Evolutionary conservation across 2,113 vertebrate species (phyloP).

Genomic region (Solea senegalensis): DNA sequence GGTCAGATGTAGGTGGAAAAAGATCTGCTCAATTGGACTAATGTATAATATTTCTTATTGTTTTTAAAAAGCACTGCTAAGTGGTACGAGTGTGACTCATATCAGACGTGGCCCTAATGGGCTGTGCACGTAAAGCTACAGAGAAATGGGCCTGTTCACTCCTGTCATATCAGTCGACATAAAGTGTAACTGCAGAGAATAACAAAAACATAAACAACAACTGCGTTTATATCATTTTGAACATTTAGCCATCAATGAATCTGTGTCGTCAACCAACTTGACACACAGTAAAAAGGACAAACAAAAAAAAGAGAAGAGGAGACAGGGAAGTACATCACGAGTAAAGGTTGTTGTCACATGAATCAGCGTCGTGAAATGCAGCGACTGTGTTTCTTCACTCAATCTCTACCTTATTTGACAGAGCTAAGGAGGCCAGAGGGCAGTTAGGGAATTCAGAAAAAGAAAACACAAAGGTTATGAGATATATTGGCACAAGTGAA

Average conservation of each 20-base stretch:
- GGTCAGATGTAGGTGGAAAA: too few species aligned
- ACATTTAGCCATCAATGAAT: not conserved
- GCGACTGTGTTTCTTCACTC: not conserved
- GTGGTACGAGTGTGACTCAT: too few species aligned
- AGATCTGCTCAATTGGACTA: too few species aligned
- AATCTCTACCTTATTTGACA: slow-evolving; percentile 8
- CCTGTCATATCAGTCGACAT: not conserved
- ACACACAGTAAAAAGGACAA: not conserved
- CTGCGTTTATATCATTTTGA: not conserved
- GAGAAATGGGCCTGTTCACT: not conserved
- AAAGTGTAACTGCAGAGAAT: slow-evolving; percentile 1
- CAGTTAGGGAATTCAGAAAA: not conserved
- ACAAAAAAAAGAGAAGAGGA: not conserved
- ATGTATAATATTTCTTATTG: too few species aligned
- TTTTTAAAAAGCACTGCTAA: too few species aligned
- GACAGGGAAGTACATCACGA: not conserved
- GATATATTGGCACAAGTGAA: not conserved
- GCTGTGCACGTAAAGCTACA: too few species aligned
- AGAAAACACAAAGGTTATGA: not conserved
- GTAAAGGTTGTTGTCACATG: slow-evolving; percentile 3
- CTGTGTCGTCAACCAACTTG: not conserved
- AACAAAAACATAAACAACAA: not conserved
- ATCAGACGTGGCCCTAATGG: too few species aligned
- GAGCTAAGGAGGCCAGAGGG: not conserved
- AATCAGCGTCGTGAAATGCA: not conserved